A percentile compares a stretch with the other conserved stretches of the same genome.
These are phyloP conservation scores for Anoplolepis gracilipes DNA, from an alignment of 1,140 invertebrate genomes.

Conservation along the genomic window DNA sequence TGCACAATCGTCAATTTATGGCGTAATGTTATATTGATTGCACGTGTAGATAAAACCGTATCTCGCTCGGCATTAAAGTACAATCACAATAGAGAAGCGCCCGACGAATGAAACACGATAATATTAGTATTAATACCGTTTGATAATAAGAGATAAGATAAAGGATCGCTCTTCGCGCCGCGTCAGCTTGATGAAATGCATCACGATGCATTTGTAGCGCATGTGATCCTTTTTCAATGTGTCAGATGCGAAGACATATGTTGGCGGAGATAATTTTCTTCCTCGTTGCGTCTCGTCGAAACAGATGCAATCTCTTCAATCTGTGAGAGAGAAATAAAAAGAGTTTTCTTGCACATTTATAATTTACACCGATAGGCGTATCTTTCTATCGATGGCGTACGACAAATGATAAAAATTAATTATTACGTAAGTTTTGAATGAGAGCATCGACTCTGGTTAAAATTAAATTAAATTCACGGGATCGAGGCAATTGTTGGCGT, in stretches of 20 bases:
- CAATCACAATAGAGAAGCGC: background rate
- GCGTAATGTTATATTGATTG: too few relatives aligned
- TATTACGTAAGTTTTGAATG: background rate
- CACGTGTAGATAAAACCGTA: background rate
- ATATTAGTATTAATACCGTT: background rate
- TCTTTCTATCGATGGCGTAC: background rate
- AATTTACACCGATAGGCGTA: too few relatives aligned
- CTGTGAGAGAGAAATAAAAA: background rate
- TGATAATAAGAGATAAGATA: conserved; percentile 34
- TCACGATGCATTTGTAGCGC: background rate
- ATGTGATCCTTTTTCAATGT: background rate
- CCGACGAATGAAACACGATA: background rate
- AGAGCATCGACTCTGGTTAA: background rate
- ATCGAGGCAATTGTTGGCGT: background rate
- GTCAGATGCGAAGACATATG: background rate
- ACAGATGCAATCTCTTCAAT: background rate
- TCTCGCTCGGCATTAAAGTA: background rate
- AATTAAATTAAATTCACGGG: background rate
- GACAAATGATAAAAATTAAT: background rate
- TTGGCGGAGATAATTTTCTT: background rate
- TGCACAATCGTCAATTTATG: too few relatives aligned
- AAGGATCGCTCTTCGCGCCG: background rate
- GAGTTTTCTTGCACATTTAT: too few relatives aligned
- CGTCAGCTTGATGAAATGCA: background rate
- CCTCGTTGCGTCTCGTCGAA: background rate